Evolutionary conservation across 2,797 vertebrate species (phyloP), one percentile per base, ranked within the genome.

Genomic region (Rhadinocentrus ornatus): DNA sequence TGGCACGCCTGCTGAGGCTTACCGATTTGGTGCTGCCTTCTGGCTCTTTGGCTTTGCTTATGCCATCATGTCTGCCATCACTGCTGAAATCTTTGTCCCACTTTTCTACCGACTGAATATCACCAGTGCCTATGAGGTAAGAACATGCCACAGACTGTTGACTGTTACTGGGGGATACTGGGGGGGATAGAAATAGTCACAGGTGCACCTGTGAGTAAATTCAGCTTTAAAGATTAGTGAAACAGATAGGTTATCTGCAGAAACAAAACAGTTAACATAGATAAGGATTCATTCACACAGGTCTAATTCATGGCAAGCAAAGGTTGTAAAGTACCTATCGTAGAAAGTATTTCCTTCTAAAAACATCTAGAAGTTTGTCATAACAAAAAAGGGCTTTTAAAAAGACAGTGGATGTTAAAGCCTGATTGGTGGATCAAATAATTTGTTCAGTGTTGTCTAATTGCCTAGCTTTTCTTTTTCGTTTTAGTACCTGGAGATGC

Each of bases 71-170:
- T 93, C 93, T 22, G 46, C 9, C n/a, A 4, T 94, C 86, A 94
- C 86, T 0, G 95, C 95, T 8, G 95, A 96, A 88, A 29, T 96
- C 29, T 96, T 96, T 32, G 94, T 96, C 55, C 95, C 95, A 0
- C 68, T 96, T 13, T 96, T 96, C 84, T 96, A 96, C 84, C 91
- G 93, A 22, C 86, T 95, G 59, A 86, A 77, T 22, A 93, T 95
- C 90, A 95, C 95, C 84, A 96, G 95, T 32, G 91, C 93, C 48
- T 96, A 95, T 24, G 95, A 95, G 94, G 95, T 96, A 89, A 85
- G 82, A 37, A 75, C 41, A 69, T 10, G 12, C n/a, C 16, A 58
- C 9, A 71, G 0, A 48, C 9, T 24, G 3, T 55, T 31, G 31
- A 26, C 35, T 41, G 7, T 48, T 4, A 26, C 1, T 59, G 31